phyloP scores from a whole-genome alignment of 2,888 invertebrate species.

The Aleiodes leptofemur region DNA sequence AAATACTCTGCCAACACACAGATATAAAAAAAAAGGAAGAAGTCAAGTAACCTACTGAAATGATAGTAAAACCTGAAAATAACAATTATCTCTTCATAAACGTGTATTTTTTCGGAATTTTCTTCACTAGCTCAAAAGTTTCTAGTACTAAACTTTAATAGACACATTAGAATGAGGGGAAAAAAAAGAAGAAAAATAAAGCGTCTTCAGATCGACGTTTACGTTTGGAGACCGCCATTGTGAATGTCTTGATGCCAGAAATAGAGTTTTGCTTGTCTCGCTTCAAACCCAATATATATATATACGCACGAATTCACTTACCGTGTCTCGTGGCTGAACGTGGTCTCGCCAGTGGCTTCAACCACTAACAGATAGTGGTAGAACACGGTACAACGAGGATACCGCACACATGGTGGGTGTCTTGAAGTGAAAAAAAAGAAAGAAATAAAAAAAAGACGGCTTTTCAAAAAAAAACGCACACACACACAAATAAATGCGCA shows the following conservation, averaged over 20 bases:
- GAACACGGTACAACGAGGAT: conserved; percentile 54
- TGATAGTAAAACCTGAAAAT: background rate
- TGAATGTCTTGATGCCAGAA: conserved; percentile 19
- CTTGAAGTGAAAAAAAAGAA: conserved; percentile 38
- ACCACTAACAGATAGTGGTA: conserved; percentile 44
- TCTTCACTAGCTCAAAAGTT: background rate
- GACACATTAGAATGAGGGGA: background rate
- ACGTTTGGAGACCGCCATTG: conserved; percentile 14
- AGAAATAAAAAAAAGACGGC: background rate
- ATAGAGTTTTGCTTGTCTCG: conserved; percentile 14
- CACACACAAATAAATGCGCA: no score
- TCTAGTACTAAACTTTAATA: no score
- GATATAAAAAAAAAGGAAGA: background rate
- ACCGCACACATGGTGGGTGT: conserved; percentile 71
- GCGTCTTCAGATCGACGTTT: conserved; percentile 24
- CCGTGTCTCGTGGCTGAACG: conserved; percentile 4
- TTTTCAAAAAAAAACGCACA: no score
- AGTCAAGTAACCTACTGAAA: background rate
- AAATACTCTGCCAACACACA: conserved; percentile 1
- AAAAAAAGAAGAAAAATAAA: background rate
- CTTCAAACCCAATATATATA: conserved; percentile 15
- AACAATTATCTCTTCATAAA: background rate
- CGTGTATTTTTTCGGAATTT: background rate
- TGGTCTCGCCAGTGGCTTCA: conserved; percentile 13
- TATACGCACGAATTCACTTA: conserved; percentile 15